phyloP scores from a whole-genome alignment of 2,113 vertebrate species.

The Regulus satrapa region DNA sequence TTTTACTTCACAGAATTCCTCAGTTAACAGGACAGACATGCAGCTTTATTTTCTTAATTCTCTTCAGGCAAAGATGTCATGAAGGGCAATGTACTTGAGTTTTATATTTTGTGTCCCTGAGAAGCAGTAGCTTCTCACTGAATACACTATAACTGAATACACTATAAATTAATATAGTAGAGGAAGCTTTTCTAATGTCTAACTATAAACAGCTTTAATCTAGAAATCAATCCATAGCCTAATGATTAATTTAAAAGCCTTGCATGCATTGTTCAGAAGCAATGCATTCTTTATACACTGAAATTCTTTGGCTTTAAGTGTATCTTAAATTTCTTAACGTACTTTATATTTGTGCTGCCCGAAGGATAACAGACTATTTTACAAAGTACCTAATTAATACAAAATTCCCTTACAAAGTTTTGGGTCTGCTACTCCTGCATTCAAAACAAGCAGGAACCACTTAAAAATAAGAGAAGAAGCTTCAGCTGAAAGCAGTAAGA shows the following conservation, averaged over 20 bases:
- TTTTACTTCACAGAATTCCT: background rate
- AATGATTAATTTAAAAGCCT: background rate
- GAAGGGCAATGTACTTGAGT: background rate
- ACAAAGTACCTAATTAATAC: background rate
- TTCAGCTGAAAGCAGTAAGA: background rate
- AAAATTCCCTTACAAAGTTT: background rate
- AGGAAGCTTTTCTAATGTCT: background rate
- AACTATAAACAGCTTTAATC: background rate
- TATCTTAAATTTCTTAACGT: background rate
- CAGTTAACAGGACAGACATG: background rate
- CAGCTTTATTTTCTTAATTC: background rate
- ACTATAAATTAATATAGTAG: background rate
- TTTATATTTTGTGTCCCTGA: background rate
- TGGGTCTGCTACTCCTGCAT: background rate
- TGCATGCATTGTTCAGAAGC: background rate
- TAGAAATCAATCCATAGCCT: background rate
- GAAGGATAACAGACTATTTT: background rate
- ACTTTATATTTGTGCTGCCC: background rate
- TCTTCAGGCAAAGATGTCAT: background rate
- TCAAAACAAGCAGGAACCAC: background rate
- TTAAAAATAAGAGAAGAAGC: background rate
- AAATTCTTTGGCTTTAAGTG: background rate
- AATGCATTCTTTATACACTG: background rate
- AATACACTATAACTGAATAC: background rate
- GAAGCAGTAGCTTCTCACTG: background rate